Evolutionary conservation across 2,797 vertebrate species (phyloP).

Genomic region (Cossypha polioptera): DNA sequence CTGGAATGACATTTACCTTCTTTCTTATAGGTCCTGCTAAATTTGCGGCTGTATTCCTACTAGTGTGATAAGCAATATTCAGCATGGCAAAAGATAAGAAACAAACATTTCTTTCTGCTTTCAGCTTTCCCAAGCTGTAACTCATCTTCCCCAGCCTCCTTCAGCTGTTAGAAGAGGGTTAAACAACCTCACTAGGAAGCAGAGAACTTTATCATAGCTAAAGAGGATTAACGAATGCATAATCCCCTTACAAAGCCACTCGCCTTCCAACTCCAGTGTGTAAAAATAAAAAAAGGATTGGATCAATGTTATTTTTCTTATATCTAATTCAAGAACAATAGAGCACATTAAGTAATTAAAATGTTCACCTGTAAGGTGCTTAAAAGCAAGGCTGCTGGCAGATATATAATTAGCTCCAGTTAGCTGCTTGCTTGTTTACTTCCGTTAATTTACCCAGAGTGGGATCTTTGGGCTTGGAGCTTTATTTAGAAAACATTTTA

Average conservation of each 20-base stretch:
- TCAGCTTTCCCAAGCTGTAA: background rate
- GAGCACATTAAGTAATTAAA: conserved; percentile 67
- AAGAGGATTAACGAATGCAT: conserved; percentile 26
- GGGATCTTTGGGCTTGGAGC: background rate
- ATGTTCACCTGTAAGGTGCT: conserved; percentile 52
- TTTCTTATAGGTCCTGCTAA: background rate
- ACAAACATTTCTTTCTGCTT: background rate
- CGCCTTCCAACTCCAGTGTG: conserved; percentile 20
- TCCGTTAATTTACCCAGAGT: background rate
- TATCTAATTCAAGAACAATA: conserved; percentile 57
- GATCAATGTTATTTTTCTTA: conserved; percentile 53
- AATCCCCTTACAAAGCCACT: conserved; percentile 66
- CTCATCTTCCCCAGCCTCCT: background rate
- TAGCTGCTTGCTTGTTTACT: conserved; percentile 42
- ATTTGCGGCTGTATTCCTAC: background rate
- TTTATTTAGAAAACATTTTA: conserved; percentile 23
- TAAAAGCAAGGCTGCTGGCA: conserved; percentile 37
- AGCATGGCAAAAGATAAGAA: background rate
- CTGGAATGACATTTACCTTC: background rate
- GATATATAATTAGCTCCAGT: conserved; percentile 41
- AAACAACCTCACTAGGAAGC: conserved; percentile 40
- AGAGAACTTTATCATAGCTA: conserved; percentile 50
- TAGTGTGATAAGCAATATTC: background rate
- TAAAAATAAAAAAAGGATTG: conserved; percentile 56
- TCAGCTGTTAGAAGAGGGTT: conserved; percentile 36